These are phyloP conservation scores for Enteromius unitaeniatus DNA, from an alignment of 2,797 vertebrate species.

Conservation along the genomic window DNA sequence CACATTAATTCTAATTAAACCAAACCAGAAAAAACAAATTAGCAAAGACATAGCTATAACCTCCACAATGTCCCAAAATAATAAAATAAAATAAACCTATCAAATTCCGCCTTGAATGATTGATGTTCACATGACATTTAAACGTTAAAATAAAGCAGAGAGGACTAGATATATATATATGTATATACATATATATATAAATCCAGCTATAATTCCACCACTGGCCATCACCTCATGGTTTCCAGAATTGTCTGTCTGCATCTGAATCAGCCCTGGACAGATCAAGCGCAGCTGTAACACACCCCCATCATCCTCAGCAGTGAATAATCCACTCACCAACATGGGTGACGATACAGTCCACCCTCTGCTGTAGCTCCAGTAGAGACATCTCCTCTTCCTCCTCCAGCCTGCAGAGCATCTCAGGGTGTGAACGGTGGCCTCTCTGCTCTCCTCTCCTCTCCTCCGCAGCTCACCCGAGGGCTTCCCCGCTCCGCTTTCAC, in stretches of 20 bases:
- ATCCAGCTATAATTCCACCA: not conserved
- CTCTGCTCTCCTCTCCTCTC: constrained; percentile 50
- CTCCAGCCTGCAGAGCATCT: constrained; percentile 90
- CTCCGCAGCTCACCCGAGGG: constrained; percentile 23
- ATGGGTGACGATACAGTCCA: constrained; percentile 92
- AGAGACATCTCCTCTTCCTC: constrained; percentile 92
- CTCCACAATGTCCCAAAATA: not conserved
- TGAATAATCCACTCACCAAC: constrained; percentile 85
- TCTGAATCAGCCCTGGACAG: not conserved
- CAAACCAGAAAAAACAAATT: not conserved
- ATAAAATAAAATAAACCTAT: not conserved
- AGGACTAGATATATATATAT: too few species aligned
- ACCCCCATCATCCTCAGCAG: constrained; percentile 22
- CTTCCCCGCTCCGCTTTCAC: constrained; percentile 48
- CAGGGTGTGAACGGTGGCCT: constrained; percentile 69
- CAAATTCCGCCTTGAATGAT: not conserved
- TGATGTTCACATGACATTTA: not conserved
- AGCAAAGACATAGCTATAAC: not conserved
- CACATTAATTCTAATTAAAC: not conserved
- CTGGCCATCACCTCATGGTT: not conserved
- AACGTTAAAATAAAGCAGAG: not conserved
- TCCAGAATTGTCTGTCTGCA: not conserved
- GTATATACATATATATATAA: too few species aligned
- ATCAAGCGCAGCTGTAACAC: constrained; percentile 18
- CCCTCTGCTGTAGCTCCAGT: constrained; percentile 88